Evolutionary conservation across 23 tunicate genomes (phyloP).

Genomic region (Diplosoma virens): DNA sequence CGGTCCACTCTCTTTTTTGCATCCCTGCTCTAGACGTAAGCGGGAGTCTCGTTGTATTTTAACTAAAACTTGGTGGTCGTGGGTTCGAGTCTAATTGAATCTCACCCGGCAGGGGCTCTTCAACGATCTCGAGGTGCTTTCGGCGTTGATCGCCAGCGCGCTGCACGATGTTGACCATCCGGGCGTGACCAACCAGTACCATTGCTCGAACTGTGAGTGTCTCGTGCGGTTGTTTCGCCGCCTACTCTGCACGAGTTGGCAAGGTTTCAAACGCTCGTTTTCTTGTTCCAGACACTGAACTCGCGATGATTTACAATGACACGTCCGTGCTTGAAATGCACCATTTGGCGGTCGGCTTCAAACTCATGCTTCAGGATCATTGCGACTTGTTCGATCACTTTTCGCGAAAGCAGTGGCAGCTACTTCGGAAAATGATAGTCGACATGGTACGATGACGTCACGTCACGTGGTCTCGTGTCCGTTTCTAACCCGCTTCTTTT

Average conservation of each 20-base stretch:
- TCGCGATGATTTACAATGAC: slow-evolving; percentile 87
- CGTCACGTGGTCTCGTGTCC: background rate
- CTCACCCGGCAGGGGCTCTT: slow-evolving; percentile 62
- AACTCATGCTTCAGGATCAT: slow-evolving; percentile 74
- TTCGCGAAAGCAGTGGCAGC: slow-evolving; percentile 84
- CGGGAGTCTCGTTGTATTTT: no score
- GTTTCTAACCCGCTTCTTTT: background rate
- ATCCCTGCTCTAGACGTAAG: slow-evolving; percentile 88
- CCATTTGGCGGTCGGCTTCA: slow-evolving; percentile 86
- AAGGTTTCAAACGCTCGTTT: no score
- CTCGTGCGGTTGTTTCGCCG: no score
- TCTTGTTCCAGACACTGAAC: slow-evolving; percentile 58
- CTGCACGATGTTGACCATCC: slow-evolving; percentile 95
- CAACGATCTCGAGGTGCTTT: slow-evolving; percentile 73
- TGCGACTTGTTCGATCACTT: slow-evolving; percentile 74
- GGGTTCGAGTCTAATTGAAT: no score
- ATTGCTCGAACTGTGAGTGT: slow-evolving; percentile 76
- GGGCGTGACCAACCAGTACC: slow-evolving; percentile 86
- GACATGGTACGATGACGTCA: slow-evolving; percentile 67
- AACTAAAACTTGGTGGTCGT: no score
- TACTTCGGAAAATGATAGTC: slow-evolving; percentile 73
- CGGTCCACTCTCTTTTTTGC: slow-evolving; percentile 75
- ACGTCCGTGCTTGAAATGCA: slow-evolving; percentile 82
- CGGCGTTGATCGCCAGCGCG: slow-evolving; percentile 81
- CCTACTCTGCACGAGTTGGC: no score